Percentiles rank a stretch among this genome's conserved stretches.
These are phyloP conservation scores for Pteronura brasiliensis DNA, from an alignment of 2,113 vertebrate species.

Conservation along the genomic window DNA sequence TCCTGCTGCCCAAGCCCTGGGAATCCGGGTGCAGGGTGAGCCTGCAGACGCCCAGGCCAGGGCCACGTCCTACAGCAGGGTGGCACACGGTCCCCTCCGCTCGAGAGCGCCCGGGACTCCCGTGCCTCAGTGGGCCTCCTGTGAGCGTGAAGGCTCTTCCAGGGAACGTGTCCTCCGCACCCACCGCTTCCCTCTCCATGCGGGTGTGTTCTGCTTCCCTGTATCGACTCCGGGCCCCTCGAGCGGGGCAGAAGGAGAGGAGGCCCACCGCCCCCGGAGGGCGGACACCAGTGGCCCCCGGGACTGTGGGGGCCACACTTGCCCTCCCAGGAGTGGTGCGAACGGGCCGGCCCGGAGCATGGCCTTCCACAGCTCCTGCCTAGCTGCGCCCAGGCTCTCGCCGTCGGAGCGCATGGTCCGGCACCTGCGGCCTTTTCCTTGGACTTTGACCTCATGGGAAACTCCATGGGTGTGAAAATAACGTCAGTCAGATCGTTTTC, in stretches of 20 bases:
- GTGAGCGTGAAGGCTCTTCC: not conserved
- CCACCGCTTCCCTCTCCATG: not conserved
- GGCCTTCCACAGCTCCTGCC: fast-evolving
- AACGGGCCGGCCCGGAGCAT: not conserved
- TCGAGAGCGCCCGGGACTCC: not conserved
- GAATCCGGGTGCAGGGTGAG: fast-evolving
- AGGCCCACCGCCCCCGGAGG: not conserved
- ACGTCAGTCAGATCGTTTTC: not conserved
- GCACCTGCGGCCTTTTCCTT: not conserved
- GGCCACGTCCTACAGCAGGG: fast-evolving
- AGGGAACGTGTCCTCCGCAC: not conserved
- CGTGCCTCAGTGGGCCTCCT: fast-evolving
- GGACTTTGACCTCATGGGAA: not conserved
- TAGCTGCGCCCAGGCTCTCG: not conserved
- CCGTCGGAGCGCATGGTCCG: not conserved
- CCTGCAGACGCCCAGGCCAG: not conserved
- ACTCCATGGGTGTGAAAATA: slow-evolving; percentile 4
- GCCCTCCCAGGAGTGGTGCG: not conserved
- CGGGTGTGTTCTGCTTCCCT: fast-evolving
- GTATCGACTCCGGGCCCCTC: not conserved
- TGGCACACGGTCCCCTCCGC: not conserved
- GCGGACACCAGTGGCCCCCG: not conserved
- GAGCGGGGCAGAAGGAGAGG: not conserved
- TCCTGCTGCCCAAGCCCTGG: not conserved
- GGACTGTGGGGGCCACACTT: not conserved